Evolutionary conservation across 2,888 invertebrate species (phyloP), one percentile per base, ranked within the genome.

Genomic region (Pasiphila rectangulata): DNA sequence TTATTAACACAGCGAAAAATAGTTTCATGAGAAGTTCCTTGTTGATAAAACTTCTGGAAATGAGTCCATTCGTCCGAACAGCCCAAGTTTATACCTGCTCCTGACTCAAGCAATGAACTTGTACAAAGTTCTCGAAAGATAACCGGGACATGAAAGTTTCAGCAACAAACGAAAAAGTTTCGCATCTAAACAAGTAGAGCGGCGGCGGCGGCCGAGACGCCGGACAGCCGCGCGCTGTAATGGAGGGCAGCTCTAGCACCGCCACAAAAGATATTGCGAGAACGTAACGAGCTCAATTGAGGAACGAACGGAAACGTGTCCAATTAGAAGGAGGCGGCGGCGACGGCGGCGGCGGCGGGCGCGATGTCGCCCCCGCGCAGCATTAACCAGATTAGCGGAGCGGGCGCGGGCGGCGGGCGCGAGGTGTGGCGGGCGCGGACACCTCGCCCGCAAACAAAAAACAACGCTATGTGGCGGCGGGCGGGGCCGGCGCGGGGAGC

Each of bases 231-330:
- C 49, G 57, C 51, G 48, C 54, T 54, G 61, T 58, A 57, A 64
- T 61, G 62, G 72, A 65, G 63, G 64, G 59, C 61, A 64, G 64
- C 67, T 66, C 64, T 58, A 64, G 67, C 67, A 58, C 55, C 54
- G 57, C 63, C 72, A 79, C 82, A 80, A 79, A 78, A 84, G 83
- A 83, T 78, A 79, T 75, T 71, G 77, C 71, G 71, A 71, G 72
- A 69, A 69, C 79, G 76, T 84, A 87, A 87, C 85, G 83, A 87
- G 85, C 82, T 82, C 86, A 86, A 87, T 86, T 86, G 86, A 85
- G 77, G 86, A 84, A 83, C 72, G 74, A 83, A 84, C 85, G 87
- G 86, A 87, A 87, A 87, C 85, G 84, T 84, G 86, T 83, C 85
- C 87, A 87, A 87, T 87, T 86, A 87, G 84, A 81, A 84, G 83